Conservation (phyloP, 2,797 vertebrate genomes). For the Urosaurus nigricauda region DNA sequence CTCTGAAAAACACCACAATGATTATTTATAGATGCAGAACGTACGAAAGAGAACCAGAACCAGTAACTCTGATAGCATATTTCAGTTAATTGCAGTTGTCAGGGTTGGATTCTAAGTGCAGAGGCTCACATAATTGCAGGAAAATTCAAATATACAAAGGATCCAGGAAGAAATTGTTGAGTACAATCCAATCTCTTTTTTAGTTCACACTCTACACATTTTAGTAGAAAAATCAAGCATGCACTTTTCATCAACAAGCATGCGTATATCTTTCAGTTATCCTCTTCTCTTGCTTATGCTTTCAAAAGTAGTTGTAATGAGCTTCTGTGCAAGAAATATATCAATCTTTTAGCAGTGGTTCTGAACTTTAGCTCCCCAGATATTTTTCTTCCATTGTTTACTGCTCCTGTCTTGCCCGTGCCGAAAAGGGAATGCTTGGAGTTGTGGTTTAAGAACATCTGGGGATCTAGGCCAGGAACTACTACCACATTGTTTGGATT, state of each 20-base stretch:
- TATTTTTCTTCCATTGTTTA: not conserved
- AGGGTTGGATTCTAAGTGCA: not conserved
- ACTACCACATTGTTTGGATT: not conserved
- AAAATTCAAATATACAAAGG: not conserved
- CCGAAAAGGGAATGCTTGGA: not conserved
- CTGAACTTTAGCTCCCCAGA: not conserved
- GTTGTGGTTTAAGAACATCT: not conserved
- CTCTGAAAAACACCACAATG: slow-evolving; percentile 17
- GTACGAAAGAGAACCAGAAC: not conserved
- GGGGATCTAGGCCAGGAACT: not conserved
- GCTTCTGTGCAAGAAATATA: not conserved
- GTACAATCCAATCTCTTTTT: not conserved
- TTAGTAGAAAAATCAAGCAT: not conserved
- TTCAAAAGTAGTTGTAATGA: not conserved
- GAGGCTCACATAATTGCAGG: not conserved
- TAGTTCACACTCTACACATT: not conserved
- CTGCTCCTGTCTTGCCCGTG: not conserved
- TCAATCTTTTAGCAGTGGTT: not conserved
- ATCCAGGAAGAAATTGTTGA: not conserved
- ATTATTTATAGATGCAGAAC: not conserved
- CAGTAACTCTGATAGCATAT: not conserved
- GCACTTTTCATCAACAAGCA: not conserved
- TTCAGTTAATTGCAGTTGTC: not conserved
- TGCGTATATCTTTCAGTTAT: not conserved
- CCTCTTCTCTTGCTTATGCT: not conserved